Base-by-base conservation (phyloP, 53 echinoderm and acorn worm genomes). In the Crossaster papposus region DNA sequence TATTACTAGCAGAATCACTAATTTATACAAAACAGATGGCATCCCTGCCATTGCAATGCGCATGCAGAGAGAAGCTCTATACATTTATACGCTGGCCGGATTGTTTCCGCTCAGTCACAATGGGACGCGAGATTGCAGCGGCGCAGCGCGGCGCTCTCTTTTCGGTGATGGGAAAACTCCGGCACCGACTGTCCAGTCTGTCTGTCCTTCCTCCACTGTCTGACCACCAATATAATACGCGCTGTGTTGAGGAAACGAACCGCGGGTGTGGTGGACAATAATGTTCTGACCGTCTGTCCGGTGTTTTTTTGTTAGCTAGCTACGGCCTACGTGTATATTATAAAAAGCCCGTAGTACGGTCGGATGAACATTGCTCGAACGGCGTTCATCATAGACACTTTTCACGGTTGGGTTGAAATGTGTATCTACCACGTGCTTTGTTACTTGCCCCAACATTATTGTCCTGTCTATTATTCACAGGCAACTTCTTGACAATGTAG, bases 21-120 rank as follows among this genome's bases (percentile, higher is more conserved):
- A 82, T 82, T 82, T 38, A 68, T 70, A 82, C 63, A 8, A 68
- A 22, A 68, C 82, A 82, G 82, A 82, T 82, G 82, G 36, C 44
- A 9, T 44, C 9, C 44, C 5, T 70, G n/a, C 82, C 81, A 18
- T 28, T 68, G 68, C 28, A n/a, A n/a, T 68, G 28, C 3, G 28
- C 68, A 26, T 68, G 9, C 9, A 9, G 6, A 44, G 44, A 9
- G 44, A 20, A 68, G 7, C 58, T 58, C 15, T 20, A 20, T 58
- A 20, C 12, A n/a, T n/a, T n/a, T 18, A 58, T 20, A 20, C 58
- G 58, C 15, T 58, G 68, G 15, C 68, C 68, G 29, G 68, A 68
- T 11, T 23, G 44, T 28, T 68, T 68, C 28, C 24, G 68, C 68
- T 23, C 11, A 28, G 68, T 26, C 68, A 68, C 30, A 31, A 18